phyloP scores from a whole-genome alignment of 2,888 invertebrate genomes.

The Eupithecia vulgata region DNA sequence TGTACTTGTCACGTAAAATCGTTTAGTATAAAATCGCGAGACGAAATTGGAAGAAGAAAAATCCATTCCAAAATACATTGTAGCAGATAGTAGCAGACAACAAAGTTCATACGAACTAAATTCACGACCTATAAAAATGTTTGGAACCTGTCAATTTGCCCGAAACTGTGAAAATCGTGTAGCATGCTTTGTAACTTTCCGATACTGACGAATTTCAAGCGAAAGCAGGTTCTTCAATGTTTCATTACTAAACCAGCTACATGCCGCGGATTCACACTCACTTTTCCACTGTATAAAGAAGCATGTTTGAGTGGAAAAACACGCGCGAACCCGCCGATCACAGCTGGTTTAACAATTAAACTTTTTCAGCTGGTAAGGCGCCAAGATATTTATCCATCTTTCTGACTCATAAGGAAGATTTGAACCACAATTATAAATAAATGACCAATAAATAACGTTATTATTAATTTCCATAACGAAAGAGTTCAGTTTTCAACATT shows the following conservation, averaged over 20 bases:
- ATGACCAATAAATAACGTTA: too few species aligned
- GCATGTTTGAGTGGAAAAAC: neutral
- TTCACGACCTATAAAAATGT: conserved; percentile 32
- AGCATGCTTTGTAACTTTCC: conserved; percentile 29
- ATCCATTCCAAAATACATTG: neutral
- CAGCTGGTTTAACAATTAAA: too few species aligned
- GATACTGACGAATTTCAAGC: conserved; percentile 11
- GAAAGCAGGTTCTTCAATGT: conserved; percentile 10
- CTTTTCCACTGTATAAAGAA: neutral
- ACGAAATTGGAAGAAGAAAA: neutral
- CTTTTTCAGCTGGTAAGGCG: too few species aligned
- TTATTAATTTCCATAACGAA: too few species aligned
- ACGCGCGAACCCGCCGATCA: too few species aligned
- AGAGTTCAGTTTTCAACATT: too few species aligned
- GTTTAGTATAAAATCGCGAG: neutral
- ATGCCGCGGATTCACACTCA: too few species aligned
- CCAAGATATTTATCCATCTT: neutral
- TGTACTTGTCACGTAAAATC: neutral
- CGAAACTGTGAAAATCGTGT: conserved; percentile 25
- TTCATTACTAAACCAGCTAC: neutral
- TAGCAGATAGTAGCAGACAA: conserved; percentile 4
- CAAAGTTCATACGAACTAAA: conserved; percentile 25
- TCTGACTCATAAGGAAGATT: neutral
- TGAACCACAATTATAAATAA: too few species aligned
- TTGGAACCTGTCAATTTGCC: conserved; percentile 26